phyloP scores from a whole-genome alignment of 2,113 vertebrate species.

The Eudyptes chrysolophus region DNA sequence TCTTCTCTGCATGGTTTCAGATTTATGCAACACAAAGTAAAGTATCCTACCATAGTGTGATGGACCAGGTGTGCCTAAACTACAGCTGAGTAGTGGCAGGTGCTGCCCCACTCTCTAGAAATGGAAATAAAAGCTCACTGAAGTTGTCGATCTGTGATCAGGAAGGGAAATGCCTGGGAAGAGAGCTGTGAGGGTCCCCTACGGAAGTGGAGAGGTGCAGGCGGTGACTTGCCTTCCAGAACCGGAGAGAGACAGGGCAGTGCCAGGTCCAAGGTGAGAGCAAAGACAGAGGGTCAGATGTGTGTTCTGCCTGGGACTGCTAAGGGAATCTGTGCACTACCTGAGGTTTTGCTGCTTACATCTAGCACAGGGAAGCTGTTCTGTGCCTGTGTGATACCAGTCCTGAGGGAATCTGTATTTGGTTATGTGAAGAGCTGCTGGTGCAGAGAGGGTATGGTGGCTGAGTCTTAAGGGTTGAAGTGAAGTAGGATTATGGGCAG shows the following conservation, averaged over 20 bases:
- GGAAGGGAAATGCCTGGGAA: not conserved
- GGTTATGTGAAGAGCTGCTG: not conserved
- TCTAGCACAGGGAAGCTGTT: not conserved
- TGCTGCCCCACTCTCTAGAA: not conserved
- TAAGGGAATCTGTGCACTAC: rapidly evolving
- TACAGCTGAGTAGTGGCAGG: not conserved
- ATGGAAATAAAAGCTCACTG: not conserved
- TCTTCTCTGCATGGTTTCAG: not conserved
- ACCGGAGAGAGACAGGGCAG: not conserved
- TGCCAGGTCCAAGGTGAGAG: not conserved
- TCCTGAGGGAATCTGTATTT: not conserved
- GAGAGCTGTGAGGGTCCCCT: not conserved
- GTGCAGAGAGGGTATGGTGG: not conserved
- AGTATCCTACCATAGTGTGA: not conserved
- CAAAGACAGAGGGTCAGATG: not conserved
- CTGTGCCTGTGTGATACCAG: rapidly evolving
- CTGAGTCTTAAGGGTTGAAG: not conserved
- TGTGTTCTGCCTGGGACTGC: not conserved
- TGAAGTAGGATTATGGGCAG: not conserved
- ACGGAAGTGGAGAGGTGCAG: not conserved
- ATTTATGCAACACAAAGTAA: not conserved
- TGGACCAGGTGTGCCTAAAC: not conserved
- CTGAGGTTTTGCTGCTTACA: not conserved
- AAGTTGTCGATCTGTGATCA: not conserved
- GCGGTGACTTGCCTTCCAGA: rapidly evolving